Percentiles rank a stretch among this genome's conserved stretches.
Conservation (phyloP, 2,888 invertebrate species). For the Synergus gifuensis region DNA sequence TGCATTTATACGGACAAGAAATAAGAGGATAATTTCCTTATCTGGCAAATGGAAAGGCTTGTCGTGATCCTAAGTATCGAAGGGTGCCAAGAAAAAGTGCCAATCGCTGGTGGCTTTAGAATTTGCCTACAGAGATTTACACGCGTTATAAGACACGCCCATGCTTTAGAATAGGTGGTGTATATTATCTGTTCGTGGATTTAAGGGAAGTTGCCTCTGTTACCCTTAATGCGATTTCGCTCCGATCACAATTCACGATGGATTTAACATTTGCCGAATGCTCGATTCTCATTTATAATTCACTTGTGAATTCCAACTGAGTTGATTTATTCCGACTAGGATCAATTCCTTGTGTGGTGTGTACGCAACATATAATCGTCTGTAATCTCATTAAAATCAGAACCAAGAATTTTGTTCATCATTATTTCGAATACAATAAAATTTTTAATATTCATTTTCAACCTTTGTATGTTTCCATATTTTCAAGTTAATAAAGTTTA, state of each 20-base stretch:
- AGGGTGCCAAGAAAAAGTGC: constrained; percentile 49
- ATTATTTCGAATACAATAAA: no score
- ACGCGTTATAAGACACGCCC: constrained; percentile 52
- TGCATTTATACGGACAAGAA: background rate
- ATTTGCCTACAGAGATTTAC: constrained; percentile 68
- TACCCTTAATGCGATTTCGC: constrained; percentile 62
- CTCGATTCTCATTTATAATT: constrained; percentile 53
- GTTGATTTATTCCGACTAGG: constrained; percentile 7
- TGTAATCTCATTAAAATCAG: no score
- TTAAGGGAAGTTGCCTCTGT: constrained; percentile 50
- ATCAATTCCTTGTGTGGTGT: constrained; percentile 8
- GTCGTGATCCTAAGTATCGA: constrained; percentile 42
- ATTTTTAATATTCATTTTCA: no score
- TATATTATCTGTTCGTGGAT: constrained; percentile 51
- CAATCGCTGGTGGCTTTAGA: constrained; percentile 65
- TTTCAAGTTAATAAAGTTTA: no score
- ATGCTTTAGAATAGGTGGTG: constrained; percentile 63
- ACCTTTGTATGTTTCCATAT: no score
- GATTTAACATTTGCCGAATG: constrained; percentile 56
- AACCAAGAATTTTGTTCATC: no score
- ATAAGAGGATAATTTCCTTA: constrained; percentile 13
- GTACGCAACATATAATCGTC: no score
- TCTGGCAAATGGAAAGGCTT: background rate
- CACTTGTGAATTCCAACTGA: constrained; percentile 52
- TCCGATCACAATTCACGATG: constrained; percentile 57